phyloP scores from a whole-genome alignment of 2,113 vertebrate species.

The Phalacrocorax pelagicus region DNA sequence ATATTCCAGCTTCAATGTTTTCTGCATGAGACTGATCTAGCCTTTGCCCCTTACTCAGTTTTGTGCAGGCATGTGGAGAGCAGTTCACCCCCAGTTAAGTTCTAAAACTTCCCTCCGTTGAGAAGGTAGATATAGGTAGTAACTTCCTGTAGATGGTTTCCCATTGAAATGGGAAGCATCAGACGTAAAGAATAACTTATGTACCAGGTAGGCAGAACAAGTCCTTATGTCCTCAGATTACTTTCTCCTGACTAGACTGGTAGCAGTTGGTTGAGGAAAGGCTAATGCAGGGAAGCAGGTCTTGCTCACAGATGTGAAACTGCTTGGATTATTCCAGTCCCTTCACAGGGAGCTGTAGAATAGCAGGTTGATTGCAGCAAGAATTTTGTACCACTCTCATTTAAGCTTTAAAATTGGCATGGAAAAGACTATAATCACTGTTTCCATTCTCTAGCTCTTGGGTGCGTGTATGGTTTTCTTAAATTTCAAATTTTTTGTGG shows the following conservation, averaged over 20 bases:
- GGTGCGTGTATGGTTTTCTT: background rate
- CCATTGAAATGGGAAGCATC: background rate
- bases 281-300: background rate
- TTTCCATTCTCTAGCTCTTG: background rate
- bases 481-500: background rate
- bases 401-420: background rate
- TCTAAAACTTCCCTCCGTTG: background rate
- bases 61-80: background rate
- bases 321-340: background rate
- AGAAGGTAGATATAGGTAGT: background rate
- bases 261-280: background rate
- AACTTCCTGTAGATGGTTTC: background rate
- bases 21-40: background rate
- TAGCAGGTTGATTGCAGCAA: slow-evolving; percentile 36
- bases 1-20: background rate
- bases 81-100: background rate
- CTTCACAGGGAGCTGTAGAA: background rate
- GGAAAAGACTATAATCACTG: background rate
- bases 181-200: background rate
- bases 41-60: background rate
- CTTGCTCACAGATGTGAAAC: background rate
- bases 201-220: background rate
- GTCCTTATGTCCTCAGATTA: background rate
- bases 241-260: background rate
- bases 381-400: background rate